A percentile compares a stretch with the other conserved stretches of the same genome.
Conservation (phyloP, 2,113 vertebrate species). For the Gracilinanus agilis region DNA sequence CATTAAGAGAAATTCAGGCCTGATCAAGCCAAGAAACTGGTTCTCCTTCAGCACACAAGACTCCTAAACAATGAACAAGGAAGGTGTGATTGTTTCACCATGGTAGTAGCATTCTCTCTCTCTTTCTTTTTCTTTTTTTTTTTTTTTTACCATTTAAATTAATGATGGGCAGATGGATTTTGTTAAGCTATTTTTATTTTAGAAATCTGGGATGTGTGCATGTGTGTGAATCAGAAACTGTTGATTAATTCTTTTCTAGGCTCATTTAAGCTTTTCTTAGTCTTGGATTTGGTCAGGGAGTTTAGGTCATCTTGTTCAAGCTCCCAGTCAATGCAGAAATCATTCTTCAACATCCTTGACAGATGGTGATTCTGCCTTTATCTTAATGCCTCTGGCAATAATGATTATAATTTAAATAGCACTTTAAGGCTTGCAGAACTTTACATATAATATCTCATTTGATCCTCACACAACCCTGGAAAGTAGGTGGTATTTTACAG, state of each 20-base stretch:
- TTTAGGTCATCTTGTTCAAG: background rate
- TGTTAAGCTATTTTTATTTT: constrained; percentile 48
- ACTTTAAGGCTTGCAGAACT: background rate
- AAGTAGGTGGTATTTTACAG: background rate
- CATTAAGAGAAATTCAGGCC: background rate
- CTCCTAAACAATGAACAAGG: constrained; percentile 19
- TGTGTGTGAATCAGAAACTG: constrained; percentile 28
- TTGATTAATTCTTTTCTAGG: constrained; percentile 39
- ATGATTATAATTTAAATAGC: background rate
- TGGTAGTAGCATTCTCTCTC: background rate
- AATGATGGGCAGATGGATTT: constrained; percentile 32
- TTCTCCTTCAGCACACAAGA: constrained; percentile 29
- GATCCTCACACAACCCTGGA: background rate
- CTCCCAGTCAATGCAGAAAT: background rate
- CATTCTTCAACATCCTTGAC: background rate
- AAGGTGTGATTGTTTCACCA: constrained; percentile 8
- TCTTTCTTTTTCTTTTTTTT: constrained; percentile 43
- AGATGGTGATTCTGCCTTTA: background rate
- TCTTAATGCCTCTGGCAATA: background rate
- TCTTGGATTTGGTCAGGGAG: background rate
- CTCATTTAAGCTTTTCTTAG: constrained; percentile 23
- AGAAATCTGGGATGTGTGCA: constrained; percentile 55
- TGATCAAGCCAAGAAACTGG: background rate
- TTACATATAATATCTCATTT: background rate
- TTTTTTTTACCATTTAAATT: constrained; percentile 61